A percentile compares a stretch with the other conserved stretches of the same genome.
phyloP scores from a whole-genome alignment of 2,113 vertebrate genomes.

The Chaetorhynchus papuensis region DNA sequence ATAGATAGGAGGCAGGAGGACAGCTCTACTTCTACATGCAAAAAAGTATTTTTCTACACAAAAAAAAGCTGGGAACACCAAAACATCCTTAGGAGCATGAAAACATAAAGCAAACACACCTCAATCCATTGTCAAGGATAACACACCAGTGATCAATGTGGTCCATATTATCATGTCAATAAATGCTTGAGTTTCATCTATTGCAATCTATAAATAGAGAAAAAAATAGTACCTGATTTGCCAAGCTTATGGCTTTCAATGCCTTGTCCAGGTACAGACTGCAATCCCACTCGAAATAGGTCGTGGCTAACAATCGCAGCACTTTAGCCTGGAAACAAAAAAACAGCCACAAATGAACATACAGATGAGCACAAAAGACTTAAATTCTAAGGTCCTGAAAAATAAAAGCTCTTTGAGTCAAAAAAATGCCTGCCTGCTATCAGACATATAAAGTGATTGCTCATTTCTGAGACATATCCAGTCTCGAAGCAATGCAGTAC shows the following conservation, averaged over 20 bases:
- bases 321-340: constrained; percentile 79
- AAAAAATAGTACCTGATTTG: constrained; percentile 80
- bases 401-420: background rate
- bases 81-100: background rate
- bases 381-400: background rate
- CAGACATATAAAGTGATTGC: background rate
- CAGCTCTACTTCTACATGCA: background rate
- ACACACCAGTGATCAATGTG: background rate
- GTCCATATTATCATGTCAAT: background rate
- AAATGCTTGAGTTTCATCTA: background rate
- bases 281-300: constrained; percentile 84
- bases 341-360: background rate
- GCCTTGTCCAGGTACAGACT: constrained; percentile 79
- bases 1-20: background rate
- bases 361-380: background rate
- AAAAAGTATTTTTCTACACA: background rate
- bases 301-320: constrained; percentile 83
- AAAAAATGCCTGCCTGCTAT: background rate
- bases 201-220: background rate
- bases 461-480: background rate
- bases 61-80: background rate
- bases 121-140: background rate
- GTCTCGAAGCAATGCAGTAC: background rate
- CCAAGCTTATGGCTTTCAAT: constrained; percentile 77
- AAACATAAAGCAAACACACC: background rate